phyloP scores from a whole-genome alignment of 92 coral and sea anemone genomes.

The Phenganax subtilis region DNA sequence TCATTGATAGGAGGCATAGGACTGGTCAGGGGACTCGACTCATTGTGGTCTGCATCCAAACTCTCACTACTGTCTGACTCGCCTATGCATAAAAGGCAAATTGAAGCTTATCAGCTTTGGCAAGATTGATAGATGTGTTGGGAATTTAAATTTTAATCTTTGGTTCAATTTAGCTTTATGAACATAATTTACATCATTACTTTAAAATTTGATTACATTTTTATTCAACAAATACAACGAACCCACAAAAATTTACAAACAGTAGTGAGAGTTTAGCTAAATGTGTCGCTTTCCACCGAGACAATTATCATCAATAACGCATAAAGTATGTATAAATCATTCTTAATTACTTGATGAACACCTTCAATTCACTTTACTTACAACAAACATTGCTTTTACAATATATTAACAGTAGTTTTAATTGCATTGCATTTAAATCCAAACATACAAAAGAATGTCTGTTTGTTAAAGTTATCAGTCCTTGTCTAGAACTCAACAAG shows the following conservation, averaged over 20 bases:
- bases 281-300: not conserved
- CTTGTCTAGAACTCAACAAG: too few relatives aligned
- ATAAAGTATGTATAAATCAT: too few relatives aligned
- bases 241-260: not conserved
- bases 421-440: not conserved
- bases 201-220: not conserved
- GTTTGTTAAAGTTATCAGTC: too few relatives aligned
- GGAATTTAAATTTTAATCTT: not conserved
- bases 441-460: too few relatives aligned
- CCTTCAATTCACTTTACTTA: not conserved
- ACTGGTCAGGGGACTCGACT: not conserved
- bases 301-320: not conserved
- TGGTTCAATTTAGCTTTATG: not conserved
- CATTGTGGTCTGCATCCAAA: constrained; percentile 38
- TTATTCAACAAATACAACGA: not conserved
- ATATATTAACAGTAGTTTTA: not conserved
- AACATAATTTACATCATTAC: not conserved
- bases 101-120: constrained; percentile 8
- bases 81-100: constrained; percentile 42
- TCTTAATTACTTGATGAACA: not conserved
- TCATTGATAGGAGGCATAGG: not conserved
- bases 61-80: constrained; percentile 43
- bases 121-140: not conserved
- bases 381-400: not conserved
- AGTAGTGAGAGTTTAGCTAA: constrained; percentile 29